Percentiles rank a stretch among this genome's conserved stretches.
Conservation (phyloP, 1,140 invertebrate species). For the Matsumurasca onukii region DNA sequence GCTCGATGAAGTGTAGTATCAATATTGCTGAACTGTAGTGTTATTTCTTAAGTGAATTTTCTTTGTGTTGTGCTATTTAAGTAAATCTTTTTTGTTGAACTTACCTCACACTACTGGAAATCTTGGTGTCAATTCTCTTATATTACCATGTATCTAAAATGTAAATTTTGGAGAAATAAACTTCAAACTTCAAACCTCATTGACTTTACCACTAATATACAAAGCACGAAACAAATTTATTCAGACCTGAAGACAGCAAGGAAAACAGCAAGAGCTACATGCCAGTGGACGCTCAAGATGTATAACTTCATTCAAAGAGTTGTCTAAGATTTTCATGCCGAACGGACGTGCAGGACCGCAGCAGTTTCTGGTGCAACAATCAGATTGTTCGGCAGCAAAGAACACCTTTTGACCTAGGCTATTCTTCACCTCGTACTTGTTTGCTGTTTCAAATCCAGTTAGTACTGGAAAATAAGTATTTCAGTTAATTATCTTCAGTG, state of each 20-base stretch:
- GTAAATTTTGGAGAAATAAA: no score
- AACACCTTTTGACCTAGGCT: constrained; percentile 77
- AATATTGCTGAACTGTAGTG: no score
- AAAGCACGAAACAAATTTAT: no score
- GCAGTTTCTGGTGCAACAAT: constrained; percentile 74
- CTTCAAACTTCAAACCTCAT: no score
- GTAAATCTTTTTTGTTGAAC: no score
- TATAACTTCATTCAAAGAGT: constrained; percentile 71
- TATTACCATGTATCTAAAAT: no score
- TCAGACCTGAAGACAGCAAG: constrained; percentile 86
- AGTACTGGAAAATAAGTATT: constrained; percentile 80
- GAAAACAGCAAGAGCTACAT: constrained; percentile 76
- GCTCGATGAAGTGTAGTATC: no score
- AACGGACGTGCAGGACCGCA: constrained; percentile 77
- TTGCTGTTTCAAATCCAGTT: constrained; percentile 87
- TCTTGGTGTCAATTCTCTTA: no score
- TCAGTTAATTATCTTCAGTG: constrained; percentile 82
- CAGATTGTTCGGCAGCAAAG: constrained; percentile 80
- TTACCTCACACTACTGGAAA: no score
- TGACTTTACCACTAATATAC: no score
- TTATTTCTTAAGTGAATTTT: no score
- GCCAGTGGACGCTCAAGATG: constrained; percentile 69
- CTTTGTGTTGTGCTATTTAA: no score
- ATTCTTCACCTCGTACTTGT: constrained; percentile 83
- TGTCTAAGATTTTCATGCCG: constrained; percentile 84